phyloP scores from a whole-genome alignment of 2,113 vertebrate genomes.

The Monarcha castaneiventris region DNA sequence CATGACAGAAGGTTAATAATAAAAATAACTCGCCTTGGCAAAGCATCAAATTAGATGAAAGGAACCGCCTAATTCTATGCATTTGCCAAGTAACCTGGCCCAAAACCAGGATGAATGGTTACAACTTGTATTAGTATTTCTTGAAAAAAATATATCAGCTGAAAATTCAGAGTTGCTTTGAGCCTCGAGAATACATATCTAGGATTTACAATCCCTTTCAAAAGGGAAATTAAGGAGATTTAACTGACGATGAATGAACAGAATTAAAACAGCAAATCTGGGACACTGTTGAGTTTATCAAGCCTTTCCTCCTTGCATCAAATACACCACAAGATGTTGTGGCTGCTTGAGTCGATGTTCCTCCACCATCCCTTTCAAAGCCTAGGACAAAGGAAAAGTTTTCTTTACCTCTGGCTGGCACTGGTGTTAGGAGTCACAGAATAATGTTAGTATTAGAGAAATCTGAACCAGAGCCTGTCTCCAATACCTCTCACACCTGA shows the following conservation, averaged over 20 bases:
- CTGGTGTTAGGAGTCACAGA: neutral
- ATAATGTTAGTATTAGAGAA: neutral
- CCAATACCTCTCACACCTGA: neutral
- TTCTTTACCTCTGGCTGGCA: neutral
- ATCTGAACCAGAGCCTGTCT: neutral
- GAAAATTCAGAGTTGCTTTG: neutral
- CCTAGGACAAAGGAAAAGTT: neutral
- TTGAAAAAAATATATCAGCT: neutral
- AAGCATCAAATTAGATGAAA: conserved; percentile 29
- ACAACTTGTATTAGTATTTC: neutral
- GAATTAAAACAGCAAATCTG: neutral
- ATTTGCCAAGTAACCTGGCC: conserved; percentile 13
- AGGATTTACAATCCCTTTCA: neutral
- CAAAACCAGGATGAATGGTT: conserved; percentile 1
- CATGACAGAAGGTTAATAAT: conserved; percentile 47
- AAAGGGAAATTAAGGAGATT: neutral
- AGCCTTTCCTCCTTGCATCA: neutral
- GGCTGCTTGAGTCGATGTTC: neutral
- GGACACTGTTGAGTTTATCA: neutral
- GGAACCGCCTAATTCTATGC: neutral
- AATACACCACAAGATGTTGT: neutral
- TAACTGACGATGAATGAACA: neutral
- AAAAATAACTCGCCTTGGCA: conserved; percentile 49
- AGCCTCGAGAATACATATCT: neutral
- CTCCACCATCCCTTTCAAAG: neutral